Percentiles rank a stretch among this genome's conserved stretches.
phyloP scores from a whole-genome alignment of 2,113 vertebrate genomes.

The Gymnogyps californianus region DNA sequence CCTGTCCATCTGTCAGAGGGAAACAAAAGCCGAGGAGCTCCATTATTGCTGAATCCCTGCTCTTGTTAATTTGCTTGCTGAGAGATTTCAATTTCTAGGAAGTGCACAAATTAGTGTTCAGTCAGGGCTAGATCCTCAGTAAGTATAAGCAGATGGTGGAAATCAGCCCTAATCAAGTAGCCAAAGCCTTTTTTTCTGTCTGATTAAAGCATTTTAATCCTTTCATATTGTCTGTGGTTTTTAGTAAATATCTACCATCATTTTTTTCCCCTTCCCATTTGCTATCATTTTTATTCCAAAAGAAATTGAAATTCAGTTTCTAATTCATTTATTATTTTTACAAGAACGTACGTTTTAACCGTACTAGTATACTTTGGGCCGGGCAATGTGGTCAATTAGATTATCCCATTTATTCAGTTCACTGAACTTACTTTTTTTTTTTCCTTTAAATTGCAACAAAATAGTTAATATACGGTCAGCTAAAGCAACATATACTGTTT shows the following conservation, averaged over 20 bases:
- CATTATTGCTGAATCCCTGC: constrained; percentile 96
- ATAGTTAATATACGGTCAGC: constrained; percentile 11
- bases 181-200: constrained; percentile 83
- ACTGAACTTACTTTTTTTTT: neutral
- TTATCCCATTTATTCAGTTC: constrained; percentile 32
- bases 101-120: constrained; percentile 90
- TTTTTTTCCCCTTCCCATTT: constrained; percentile 57
- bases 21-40: constrained; percentile 95
- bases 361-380: constrained; percentile 19
- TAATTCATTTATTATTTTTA: neutral
- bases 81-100: constrained; percentile 94
- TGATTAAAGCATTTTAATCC: constrained; percentile 89
- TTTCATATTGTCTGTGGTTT: constrained; percentile 80
- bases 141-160: constrained; percentile 95
- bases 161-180: constrained; percentile 92
- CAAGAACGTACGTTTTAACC: constrained; percentile 39
- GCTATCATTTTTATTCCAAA: constrained; percentile 42
- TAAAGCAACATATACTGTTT: constrained; percentile 42
- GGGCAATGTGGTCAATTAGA: constrained; percentile 30
- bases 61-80: constrained; percentile 96
- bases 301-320: constrained; percentile 55
- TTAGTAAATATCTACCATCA: constrained; percentile 76
- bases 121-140: constrained; percentile 89
- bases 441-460: constrained; percentile 1
- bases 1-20: constrained; percentile 98